Evolutionary conservation across 1,140 invertebrate species (phyloP), one percentile per base, ranked within the genome.

Genomic region (Brachionus manjavacas): DNA sequence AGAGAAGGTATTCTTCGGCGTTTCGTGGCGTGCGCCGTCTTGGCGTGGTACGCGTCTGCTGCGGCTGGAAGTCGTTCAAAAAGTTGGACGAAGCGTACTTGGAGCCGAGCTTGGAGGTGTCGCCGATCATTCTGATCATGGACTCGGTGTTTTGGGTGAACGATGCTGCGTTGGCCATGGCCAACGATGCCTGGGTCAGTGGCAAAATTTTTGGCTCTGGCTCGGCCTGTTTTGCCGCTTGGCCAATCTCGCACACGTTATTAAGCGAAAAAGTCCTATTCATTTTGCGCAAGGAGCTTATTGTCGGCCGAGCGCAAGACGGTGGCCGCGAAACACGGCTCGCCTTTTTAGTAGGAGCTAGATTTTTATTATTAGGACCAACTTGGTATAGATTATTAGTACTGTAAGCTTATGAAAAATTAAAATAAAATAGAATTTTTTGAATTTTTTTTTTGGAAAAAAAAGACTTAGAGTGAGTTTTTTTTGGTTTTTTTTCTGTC

Each of bases 271-370:
- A 81, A 8, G 79, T 81, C 35, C 79, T 52, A 81, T 81, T 81
- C 79, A 81, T 81, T 81, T 81, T 81, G 23, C 79, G 79, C 28
- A 81, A 14, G 11, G 79, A 81, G 52, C 79, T 81, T 60, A 81
- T 81, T 43, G 79, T 81, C 7, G 79, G 79, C 28, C 79, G 49
- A 35, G 79, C 79, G n/a, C 79, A 81, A 52, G 79, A 81, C 28
- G 79, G 79, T 20, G 79, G 79, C 16, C 79, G 49, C 23, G 64
- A 64, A 16, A 68, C 52, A 14, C 79, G 49, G 64, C 25, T 81
- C 16, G 25, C 8, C 52, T 68, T 60, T 68, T 81, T 81, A 60
- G n/a, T 76, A 76, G 43, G 23, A 76, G 72, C 70, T 74, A 74
- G 70, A 74, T 74, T 74, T 41, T 74, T 76, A 76, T 74, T 76